Conservation (phyloP, 2,113 vertebrate genomes). For the Proterorhinus semilunaris region DNA sequence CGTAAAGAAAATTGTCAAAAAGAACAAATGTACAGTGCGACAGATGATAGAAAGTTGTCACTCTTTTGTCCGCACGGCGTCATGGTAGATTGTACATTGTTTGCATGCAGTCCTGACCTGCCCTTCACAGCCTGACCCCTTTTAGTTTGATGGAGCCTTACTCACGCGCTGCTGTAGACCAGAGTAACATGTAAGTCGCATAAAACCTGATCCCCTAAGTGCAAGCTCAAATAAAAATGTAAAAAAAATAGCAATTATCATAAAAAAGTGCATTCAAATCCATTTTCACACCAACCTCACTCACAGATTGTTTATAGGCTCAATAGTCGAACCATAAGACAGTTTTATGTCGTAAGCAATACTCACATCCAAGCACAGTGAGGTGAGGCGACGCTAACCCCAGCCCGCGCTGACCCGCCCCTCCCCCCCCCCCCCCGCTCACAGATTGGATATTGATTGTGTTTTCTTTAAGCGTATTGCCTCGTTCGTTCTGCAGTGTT, state of each 20-base stretch:
- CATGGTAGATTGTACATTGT: background rate
- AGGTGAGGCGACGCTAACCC: slow-evolving; percentile 59
- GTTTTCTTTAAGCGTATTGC: slow-evolving; percentile 59
- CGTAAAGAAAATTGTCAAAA: too few species aligned
- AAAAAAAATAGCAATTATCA: too few species aligned
- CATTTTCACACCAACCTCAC: too few species aligned
- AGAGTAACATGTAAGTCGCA: background rate
- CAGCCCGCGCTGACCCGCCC: slow-evolving; percentile 54
- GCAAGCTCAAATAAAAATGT: too few species aligned
- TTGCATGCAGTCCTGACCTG: background rate
- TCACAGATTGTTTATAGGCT: too few species aligned
- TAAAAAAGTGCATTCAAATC: too few species aligned
- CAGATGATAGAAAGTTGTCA: background rate
- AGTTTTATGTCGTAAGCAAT: background rate
- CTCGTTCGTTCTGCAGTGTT: slow-evolving; percentile 32
- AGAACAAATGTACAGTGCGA: too few species aligned
- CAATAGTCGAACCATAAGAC: too few species aligned
- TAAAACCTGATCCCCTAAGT: background rate
- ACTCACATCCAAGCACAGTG: background rate
- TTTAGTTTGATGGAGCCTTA: background rate
- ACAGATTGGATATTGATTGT: slow-evolving; percentile 80
- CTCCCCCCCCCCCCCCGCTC: slow-evolving; percentile 60
- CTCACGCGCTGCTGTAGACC: background rate
- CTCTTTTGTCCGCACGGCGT: background rate
- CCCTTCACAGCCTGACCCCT: slow-evolving; percentile 1